Conservation (phyloP, 2,797 vertebrate species). For the Zalophus californianus region DNA sequence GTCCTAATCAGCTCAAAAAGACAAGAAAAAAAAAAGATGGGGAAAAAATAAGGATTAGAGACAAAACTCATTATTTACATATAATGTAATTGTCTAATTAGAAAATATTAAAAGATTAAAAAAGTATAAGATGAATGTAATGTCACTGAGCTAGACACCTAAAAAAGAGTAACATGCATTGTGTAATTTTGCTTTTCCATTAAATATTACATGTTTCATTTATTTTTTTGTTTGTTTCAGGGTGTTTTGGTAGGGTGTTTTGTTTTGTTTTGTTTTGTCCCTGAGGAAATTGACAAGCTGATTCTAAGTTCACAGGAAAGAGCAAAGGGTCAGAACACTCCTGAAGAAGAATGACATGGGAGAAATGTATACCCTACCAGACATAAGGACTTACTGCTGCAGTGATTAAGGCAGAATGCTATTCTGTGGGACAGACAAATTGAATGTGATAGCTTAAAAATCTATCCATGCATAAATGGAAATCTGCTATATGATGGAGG, state of each 20-base stretch:
- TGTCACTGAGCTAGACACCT: not conserved
- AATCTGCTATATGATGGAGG: not conserved
- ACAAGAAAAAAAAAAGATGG: not conserved
- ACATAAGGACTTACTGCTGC: not conserved
- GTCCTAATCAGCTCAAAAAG: not conserved
- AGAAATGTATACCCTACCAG: not conserved
- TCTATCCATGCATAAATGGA: not conserved
- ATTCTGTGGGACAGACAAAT: not conserved
- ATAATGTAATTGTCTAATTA: not conserved
- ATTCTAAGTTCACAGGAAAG: not conserved
- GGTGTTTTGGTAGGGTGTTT: not conserved
- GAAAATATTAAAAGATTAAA: constrained; percentile 6
- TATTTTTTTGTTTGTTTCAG: not conserved
- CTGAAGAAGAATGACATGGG: not conserved
- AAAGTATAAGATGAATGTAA: not conserved
- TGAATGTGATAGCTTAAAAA: not conserved
- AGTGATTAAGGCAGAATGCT: not conserved
- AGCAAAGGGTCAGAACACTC: not conserved
- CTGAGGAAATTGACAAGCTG: not conserved
- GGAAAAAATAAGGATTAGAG: not conserved
- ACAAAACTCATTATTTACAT: not conserved
- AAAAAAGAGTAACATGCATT: not conserved
- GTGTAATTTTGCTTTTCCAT: not conserved
- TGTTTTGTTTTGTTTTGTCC: not conserved
- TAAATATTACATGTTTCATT: not conserved